Evolutionary conservation across 2,113 vertebrate species (phyloP), one percentile per base, ranked within the genome.

Genomic region (Pelecanus crispus): DNA sequence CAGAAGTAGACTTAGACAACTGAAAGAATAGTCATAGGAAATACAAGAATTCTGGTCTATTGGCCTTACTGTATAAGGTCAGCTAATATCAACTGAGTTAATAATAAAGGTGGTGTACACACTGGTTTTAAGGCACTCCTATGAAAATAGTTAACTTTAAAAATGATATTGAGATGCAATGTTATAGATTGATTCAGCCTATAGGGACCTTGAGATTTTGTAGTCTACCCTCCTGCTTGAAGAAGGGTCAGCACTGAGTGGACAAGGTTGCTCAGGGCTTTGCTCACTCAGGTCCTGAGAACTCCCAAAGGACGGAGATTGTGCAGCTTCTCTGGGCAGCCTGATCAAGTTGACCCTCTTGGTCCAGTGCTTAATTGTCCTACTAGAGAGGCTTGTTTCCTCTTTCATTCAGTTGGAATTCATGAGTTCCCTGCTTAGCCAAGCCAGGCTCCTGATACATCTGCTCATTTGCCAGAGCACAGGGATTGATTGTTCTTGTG

Each of bases 21-120:
- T 96, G 78, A 93, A 90, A 89, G 67, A 22, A 81, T 40, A 81
- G 62, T 92, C 68, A 90, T 65, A n/a, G 52, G 53, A 91, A 89
- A 58, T 28, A 63, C 8, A 90, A 88, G 14, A 56, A 29, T 90
- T 74, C 95, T 90, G 62, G 55, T 80, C 58, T 45, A 10, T 53
- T 36, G 7, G 63, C 40, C 71, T 85, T 82, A 89, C 86, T 78
- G 81, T 56, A 47, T 45, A 92, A 72, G 26, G 28, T 86, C 34
- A 66, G 18, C 36, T 66, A 81, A 68, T 86, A 44, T 21, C 72
- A 77, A 38, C 31, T 52, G 44, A 72, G 16, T 53, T 73, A 65
- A 38, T 59, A 70, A 50, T 55, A 72, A 91, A 34, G 20, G 15
- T 88, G 47, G 47, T 42, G 26, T 29, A 68, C 78, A 49, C n/a